These are phyloP conservation scores for Hoplodrina ambigua DNA, from an alignment of 2,888 invertebrate genomes.

Conservation along the genomic window DNA sequence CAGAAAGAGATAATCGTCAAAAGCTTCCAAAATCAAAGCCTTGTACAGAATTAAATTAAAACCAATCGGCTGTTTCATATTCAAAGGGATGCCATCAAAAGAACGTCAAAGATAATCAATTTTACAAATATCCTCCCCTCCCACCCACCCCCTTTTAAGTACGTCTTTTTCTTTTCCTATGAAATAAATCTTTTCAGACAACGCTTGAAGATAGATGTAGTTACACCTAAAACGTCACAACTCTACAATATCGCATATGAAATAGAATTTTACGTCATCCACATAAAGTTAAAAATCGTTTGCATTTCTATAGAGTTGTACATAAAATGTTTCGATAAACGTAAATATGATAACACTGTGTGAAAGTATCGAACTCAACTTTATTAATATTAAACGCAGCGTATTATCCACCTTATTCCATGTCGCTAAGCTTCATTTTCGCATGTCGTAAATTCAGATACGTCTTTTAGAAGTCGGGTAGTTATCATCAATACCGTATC, in stretches of 20 bases:
- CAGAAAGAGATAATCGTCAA: conserved; percentile 77
- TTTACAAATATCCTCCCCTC: conserved; percentile 85
- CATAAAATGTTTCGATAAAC: conserved; percentile 18
- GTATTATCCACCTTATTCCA: conserved; percentile 50
- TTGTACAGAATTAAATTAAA: conserved; percentile 84
- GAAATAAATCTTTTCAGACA: conserved; percentile 83
- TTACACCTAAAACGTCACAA: conserved; percentile 44
- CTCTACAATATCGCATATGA: conserved; percentile 8
- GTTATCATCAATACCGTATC: conserved; percentile 85
- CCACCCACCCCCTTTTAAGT: conserved; percentile 68
- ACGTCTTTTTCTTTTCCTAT: conserved; percentile 81
- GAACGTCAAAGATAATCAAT: conserved; percentile 88
- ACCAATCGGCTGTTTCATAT: conserved; percentile 80
- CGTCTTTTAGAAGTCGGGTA: conserved; percentile 62
- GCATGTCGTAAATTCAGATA: conserved; percentile 38
- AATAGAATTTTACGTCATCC: conserved; percentile 9
- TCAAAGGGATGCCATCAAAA: conserved; percentile 82
- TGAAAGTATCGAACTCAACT: conserved; percentile 85
- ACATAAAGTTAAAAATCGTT: conserved; percentile 33
- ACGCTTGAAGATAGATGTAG: conserved; percentile 63
- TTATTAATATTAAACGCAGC: conserved; percentile 74
- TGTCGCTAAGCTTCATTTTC: conserved; percentile 43
- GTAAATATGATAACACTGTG: conserved; percentile 85
- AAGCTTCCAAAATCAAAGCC: conserved; percentile 75
- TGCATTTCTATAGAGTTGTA: neutral